Percentiles rank a stretch among this genome's conserved stretches.
Conservation (phyloP, 2,888 invertebrate species). For the Physocephala rufipes region DNA sequence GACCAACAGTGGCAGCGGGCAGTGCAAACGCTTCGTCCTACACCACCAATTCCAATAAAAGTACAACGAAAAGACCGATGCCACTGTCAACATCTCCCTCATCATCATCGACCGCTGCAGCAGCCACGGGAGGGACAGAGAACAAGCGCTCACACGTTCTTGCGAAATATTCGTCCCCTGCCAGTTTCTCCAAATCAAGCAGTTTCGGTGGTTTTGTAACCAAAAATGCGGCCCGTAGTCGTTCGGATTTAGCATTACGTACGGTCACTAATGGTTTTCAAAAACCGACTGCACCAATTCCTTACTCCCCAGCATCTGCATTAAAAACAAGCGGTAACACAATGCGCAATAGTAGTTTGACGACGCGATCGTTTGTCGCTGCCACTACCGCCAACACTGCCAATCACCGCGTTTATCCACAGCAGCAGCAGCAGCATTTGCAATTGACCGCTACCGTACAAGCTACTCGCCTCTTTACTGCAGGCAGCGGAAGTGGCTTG, state of each 20-base stretch:
- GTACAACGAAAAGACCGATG: neutral
- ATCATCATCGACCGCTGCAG: neutral
- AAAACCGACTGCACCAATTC: slow-evolving; percentile 1
- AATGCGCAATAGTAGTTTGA: slow-evolving; percentile 28
- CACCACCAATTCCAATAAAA: neutral
- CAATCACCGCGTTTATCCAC: slow-evolving; percentile 42
- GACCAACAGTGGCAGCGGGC: slow-evolving; percentile 3
- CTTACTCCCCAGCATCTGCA: neutral
- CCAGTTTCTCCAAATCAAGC: neutral
- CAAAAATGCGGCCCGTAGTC: slow-evolving; percentile 44
- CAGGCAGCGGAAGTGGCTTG: neutral
- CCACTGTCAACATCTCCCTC: neutral
- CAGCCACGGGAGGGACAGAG: too few relatives aligned
- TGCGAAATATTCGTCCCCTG: slow-evolving; percentile 19
- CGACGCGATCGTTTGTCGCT: slow-evolving; percentile 8
- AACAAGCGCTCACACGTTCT: slow-evolving; percentile 20
- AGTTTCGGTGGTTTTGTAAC: neutral
- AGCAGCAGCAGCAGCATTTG: slow-evolving; percentile 39
- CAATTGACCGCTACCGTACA: slow-evolving; percentile 11
- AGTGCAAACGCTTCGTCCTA: neutral
- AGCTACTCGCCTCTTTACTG: too few relatives aligned
- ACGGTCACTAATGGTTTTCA: slow-evolving; percentile 31
- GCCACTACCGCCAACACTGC: too few relatives aligned
- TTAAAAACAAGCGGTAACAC: slow-evolving; percentile 3
- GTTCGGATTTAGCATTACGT: slow-evolving; percentile 45